These are phyloP conservation scores for Nesogale talazaci DNA, from an alignment of 2,113 vertebrate genomes.

Conservation along the genomic window DNA sequence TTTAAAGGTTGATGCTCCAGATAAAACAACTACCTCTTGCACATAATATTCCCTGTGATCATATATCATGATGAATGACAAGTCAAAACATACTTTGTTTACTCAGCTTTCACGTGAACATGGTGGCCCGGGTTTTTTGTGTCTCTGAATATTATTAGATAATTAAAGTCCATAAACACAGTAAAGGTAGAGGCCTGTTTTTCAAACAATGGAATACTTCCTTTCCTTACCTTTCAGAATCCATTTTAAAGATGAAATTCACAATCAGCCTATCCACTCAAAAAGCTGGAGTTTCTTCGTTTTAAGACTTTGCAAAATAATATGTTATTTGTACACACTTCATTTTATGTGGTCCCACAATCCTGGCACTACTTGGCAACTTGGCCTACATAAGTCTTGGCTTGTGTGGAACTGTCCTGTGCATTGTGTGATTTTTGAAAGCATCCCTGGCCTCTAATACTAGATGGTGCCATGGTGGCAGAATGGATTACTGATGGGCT, in stretches of 20 bases:
- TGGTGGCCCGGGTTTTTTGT: conserved; percentile 83
- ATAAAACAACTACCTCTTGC: conserved; percentile 88
- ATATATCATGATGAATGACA: conserved; percentile 89
- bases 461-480: no score
- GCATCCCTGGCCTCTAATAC: background rate
- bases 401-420: background rate
- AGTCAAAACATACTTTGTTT: conserved; percentile 90
- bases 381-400: background rate
- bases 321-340: background rate
- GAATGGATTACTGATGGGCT: no score
- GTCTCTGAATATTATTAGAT: conserved; percentile 87
- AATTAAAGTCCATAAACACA: conserved; percentile 86
- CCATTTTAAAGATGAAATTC: conserved; percentile 72
- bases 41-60: conserved; percentile 87
- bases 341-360: background rate
- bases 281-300: conserved; percentile 52
- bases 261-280: background rate
- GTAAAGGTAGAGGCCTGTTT: conserved; percentile 82
- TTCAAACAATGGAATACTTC: conserved; percentile 75
- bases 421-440: background rate
- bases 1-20: conserved; percentile 87
- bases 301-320: background rate
- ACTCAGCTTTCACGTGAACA: conserved; percentile 88
- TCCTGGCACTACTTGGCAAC: background rate
- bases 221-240: conserved; percentile 76